These are phyloP conservation scores for Agrochola circellaris DNA, from an alignment of 2,888 invertebrate genomes.

Conservation along the genomic window DNA sequence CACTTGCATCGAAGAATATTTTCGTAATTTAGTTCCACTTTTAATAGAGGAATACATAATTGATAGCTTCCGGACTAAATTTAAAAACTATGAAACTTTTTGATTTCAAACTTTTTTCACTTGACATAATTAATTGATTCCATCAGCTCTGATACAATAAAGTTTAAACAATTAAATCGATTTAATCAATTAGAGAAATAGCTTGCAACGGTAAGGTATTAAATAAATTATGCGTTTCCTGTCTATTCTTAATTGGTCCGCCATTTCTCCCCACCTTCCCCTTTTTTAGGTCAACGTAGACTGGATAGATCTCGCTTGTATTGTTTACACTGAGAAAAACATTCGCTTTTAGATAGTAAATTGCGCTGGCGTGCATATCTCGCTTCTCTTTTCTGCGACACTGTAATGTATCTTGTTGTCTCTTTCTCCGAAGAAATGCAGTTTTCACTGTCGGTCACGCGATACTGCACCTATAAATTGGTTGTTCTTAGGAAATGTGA, in stretches of 20 bases:
- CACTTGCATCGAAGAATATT: background rate
- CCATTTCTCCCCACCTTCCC: conserved; percentile 27
- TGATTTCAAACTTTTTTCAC: background rate
- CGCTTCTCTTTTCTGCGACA: conserved; percentile 62
- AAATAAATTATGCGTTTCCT: conserved; percentile 41
- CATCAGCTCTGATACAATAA: background rate
- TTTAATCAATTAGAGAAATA: conserved; percentile 41
- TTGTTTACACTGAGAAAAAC: conserved; percentile 71
- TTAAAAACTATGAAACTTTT: background rate
- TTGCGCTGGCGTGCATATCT: conserved; percentile 65
- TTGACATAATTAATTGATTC: background rate
- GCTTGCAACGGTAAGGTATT: conserved; percentile 42
- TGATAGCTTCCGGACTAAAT: too few species aligned
- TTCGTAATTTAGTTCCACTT: background rate
- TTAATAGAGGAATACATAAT: background rate
- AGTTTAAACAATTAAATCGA: conserved; percentile 34
- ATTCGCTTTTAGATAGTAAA: conserved; percentile 71
- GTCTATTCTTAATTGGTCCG: conserved; percentile 50
- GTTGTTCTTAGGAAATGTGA: conserved; percentile 62
- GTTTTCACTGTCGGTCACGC: conserved; percentile 81
- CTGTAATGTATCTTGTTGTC: conserved; percentile 54
- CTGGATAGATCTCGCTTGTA: conserved; percentile 62
- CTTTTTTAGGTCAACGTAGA: conserved; percentile 60
- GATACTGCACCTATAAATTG: conserved; percentile 69
- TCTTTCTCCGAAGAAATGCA: conserved; percentile 77